phyloP scores from a whole-genome alignment of 1,140 invertebrate species.

The Penaeus japonicus region DNA sequence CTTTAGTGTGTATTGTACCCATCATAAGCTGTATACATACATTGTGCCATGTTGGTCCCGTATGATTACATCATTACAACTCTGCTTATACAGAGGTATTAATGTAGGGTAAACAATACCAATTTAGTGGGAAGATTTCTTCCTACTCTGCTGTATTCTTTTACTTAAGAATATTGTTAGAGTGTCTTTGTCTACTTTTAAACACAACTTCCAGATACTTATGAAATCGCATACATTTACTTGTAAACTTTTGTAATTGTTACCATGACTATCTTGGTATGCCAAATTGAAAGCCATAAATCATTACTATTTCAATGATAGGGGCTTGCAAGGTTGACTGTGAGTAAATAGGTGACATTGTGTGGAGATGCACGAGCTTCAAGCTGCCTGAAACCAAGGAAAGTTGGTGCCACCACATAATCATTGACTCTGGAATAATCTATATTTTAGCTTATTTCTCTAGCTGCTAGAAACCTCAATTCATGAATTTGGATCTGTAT shows the following conservation, averaged over 20 bases:
- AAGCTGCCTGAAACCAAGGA: neutral
- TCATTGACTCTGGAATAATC: neutral
- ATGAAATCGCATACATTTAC: too few relatives aligned
- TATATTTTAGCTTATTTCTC: neutral
- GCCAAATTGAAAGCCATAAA: neutral
- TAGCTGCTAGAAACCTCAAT: neutral
- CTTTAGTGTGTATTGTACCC: too few relatives aligned
- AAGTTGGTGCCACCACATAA: neutral
- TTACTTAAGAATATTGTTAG: constrained; percentile 20
- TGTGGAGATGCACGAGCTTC: neutral
- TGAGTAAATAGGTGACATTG: neutral
- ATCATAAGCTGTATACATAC: too few relatives aligned
- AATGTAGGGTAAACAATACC: neutral
- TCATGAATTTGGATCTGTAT: neutral
- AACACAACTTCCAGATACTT: neutral
- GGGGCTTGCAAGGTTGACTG: neutral
- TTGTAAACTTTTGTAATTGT: too few relatives aligned
- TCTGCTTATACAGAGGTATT: neutral
- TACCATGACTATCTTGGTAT: too few relatives aligned
- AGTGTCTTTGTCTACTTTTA: neutral
- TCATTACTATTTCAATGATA: neutral
- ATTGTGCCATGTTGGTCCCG: too few relatives aligned
- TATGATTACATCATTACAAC: neutral
- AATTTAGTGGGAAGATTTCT: neutral
- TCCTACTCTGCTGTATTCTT: constrained; percentile 21